phyloP scores from a whole-genome alignment of 2,797 vertebrate genomes.

The Brachymystax lenok region DNA sequence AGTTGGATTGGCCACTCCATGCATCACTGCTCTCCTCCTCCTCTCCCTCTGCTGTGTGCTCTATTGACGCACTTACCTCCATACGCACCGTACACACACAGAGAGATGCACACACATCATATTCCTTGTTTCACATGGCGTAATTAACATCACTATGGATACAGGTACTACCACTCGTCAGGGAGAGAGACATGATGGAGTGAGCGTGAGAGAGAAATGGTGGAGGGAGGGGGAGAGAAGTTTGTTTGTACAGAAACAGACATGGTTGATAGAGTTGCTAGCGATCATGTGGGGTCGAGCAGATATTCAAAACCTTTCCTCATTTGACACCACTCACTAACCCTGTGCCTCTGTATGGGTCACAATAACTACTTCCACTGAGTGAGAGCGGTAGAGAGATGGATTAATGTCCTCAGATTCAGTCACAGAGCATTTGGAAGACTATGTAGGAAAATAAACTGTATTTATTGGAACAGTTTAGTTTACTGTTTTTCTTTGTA shows the following conservation, averaged over 20 bases:
- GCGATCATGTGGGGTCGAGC: background rate
- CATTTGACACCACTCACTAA: constrained; percentile 10
- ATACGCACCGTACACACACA: background rate
- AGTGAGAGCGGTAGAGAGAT: background rate
- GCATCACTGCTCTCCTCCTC: constrained; percentile 23
- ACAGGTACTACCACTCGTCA: constrained; percentile 7
- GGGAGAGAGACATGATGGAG: constrained; percentile 13
- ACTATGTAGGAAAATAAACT: background rate
- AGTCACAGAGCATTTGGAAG: background rate
- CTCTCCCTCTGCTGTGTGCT: no score
- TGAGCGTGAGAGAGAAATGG: constrained; percentile 21
- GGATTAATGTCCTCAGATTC: background rate
- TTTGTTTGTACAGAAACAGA: background rate
- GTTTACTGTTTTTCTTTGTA: constrained; percentile 12
- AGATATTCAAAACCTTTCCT: constrained; percentile 36
- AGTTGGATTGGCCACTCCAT: background rate
- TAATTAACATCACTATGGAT: constrained; percentile 1
- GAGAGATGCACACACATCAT: constrained; percentile 4
- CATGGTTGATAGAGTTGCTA: background rate
- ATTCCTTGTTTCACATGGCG: background rate
- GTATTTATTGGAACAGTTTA: background rate
- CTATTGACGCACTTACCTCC: constrained; percentile 45
- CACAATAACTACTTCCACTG: background rate
- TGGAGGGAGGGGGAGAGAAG: background rate
- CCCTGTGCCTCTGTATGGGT: background rate